Evolutionary conservation across 2,797 vertebrate species (phyloP), one percentile per base, ranked within the genome.

Genomic region (Mycteria americana): DNA sequence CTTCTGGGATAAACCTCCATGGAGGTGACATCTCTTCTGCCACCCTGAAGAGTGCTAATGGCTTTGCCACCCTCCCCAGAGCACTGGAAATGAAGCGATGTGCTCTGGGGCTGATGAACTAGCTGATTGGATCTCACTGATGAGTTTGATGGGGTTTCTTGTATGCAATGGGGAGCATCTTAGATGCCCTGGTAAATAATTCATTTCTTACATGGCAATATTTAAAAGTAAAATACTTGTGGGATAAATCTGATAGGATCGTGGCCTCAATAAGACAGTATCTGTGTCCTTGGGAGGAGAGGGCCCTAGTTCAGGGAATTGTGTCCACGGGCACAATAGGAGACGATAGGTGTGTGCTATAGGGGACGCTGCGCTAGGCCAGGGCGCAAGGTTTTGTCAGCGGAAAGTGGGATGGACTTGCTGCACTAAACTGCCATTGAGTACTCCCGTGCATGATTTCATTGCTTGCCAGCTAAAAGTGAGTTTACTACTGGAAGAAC

Each of bases 401-500:
- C 35, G 63, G 54, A 7, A 19, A 27, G 31, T 9, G 54, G 48
- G 82, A 23, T 16, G 59, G 77, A n/a, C 15, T 11, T 7, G 35
- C 75, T 76, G 28, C 9, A 8, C 51, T 27, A 19, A 19, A 15
- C 62, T 63, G 57, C 33, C 22, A 6, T 3, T 3, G 13, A 53
- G 63, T 64, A 4, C 82, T 89, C 59, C 50, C 23, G 73, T 8
- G 3, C 13, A 5, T 11, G 24, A 19, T 35, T 56, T 63, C 50
- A 8, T 57, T 80, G 28, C 90, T 90, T 74, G 35, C 65, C 75
- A 59, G 45, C 82, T 73, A 16, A 54, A 57, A 96, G 93, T 18
- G 77, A 83, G 80, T 57, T 91, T 95, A 64, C 82, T 79, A 4
- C 87, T 80, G 51, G 68, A 83, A 85, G n/a, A 60, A 37, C 10